These are phyloP conservation scores for Netelia melanura DNA, from an alignment of 2,888 invertebrate genomes.

Conservation along the genomic window DNA sequence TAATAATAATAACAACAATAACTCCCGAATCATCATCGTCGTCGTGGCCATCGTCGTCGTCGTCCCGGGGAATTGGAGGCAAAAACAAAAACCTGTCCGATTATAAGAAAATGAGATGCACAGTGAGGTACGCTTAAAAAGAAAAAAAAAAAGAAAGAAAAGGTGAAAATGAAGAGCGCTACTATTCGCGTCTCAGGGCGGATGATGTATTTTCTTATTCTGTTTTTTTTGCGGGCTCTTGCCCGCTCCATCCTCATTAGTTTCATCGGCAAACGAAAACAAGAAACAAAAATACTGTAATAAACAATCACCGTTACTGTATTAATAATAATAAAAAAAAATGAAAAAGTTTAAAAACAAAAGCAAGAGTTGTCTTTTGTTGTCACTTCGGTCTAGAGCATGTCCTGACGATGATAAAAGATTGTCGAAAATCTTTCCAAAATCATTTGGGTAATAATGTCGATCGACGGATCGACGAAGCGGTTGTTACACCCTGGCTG, in stretches of 20 bases:
- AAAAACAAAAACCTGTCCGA: constrained; percentile 8
- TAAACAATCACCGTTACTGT: constrained; percentile 81
- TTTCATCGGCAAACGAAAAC: constrained; percentile 71
- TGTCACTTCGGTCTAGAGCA: no score
- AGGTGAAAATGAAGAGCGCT: constrained; percentile 42
- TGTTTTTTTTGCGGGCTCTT: constrained; percentile 78
- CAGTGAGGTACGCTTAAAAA: constrained; percentile 2
- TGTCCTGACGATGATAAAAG: no score
- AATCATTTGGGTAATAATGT: no score
- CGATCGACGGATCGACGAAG: no score
- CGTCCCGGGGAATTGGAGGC: constrained; percentile 5
- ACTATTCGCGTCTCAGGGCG: constrained; percentile 71
- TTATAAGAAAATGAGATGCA: constrained; percentile 20
- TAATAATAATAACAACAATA: not conserved
- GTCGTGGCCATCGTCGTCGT: constrained; percentile 6
- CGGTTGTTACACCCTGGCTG: no score
- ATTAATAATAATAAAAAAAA: constrained; percentile 75
- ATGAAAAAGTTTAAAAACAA: constrained; percentile 25
- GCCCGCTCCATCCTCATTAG: constrained; percentile 77
- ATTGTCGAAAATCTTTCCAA: not conserved
- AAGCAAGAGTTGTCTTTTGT: not conserved
- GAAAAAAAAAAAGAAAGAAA: constrained; percentile 16
- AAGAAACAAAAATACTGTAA: constrained; percentile 73
- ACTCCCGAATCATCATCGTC: constrained; percentile 19
- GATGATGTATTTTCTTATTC: constrained; percentile 81